Evolutionary conservation across 2,888 invertebrate species (phyloP).

Genomic region (Oegoconia quadripuncta): DNA sequence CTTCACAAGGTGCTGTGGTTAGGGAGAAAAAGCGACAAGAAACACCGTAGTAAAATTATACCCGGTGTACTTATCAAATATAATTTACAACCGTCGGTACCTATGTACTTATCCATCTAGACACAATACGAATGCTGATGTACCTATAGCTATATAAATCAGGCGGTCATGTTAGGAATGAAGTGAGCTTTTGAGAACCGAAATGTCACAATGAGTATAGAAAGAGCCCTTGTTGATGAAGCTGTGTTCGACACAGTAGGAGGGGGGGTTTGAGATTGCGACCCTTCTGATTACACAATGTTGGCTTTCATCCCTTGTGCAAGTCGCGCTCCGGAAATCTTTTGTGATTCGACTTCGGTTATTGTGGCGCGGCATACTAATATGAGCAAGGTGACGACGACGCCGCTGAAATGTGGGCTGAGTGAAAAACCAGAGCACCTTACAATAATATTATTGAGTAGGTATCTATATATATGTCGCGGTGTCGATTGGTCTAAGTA

Average conservation of each 20-base stretch:
- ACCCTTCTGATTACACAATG: constrained; percentile 79
- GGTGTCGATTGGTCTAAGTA: too few species aligned
- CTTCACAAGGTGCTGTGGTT: too few species aligned
- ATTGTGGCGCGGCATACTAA: constrained; percentile 75
- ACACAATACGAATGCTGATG: background rate
- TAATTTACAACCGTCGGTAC: too few species aligned
- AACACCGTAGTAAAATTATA: too few species aligned
- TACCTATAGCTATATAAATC: background rate
- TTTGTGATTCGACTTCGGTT: constrained; percentile 77
- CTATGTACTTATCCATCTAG: background rate
- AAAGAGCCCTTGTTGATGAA: constrained; percentile 74
- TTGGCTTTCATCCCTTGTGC: constrained; percentile 77
- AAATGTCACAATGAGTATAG: constrained; percentile 68
- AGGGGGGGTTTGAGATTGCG: constrained; percentile 72
- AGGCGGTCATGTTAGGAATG: constrained; percentile 17
- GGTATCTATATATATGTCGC: too few species aligned
- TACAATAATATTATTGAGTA: too few species aligned
- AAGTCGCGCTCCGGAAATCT: constrained; percentile 78
- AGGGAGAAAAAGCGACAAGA: background rate
- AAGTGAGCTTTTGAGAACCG: constrained; percentile 48
- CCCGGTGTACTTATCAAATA: too few species aligned
- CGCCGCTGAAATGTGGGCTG: constrained; percentile 59
- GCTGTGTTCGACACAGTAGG: constrained; percentile 67
- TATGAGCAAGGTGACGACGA: constrained; percentile 62
- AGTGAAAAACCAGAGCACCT: constrained; percentile 7